Conservation (phyloP, 2,113 vertebrate genomes). For the Plecturocebus donacophilus region DNA sequence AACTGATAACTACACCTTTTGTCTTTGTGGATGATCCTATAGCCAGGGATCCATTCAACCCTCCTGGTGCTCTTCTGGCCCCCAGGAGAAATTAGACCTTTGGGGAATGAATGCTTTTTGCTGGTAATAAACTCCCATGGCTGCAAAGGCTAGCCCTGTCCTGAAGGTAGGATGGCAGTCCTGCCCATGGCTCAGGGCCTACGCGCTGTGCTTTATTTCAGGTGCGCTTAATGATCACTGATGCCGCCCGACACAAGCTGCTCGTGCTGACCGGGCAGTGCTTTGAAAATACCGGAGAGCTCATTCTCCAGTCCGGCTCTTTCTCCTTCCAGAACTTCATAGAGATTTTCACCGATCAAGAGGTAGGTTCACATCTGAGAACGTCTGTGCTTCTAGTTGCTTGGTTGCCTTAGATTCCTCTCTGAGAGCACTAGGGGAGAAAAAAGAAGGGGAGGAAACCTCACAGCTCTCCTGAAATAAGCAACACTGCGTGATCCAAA, state of each 20-base stretch:
- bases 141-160: neutral
- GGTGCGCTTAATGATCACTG: conserved; percentile 97
- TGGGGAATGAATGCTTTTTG: neutral
- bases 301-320: conserved; percentile 96
- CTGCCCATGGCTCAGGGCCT: neutral
- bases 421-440: neutral
- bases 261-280: conserved; percentile 95
- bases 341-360: conserved; percentile 98
- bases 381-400: neutral
- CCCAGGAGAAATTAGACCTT: neutral
- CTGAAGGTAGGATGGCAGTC: fast-evolving
- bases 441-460: neutral
- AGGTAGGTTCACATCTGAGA: conserved; percentile 85
- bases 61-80: no score
- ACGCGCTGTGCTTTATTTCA: conserved; percentile 72
- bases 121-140: neutral
- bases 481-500: neutral
- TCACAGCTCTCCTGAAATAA: neutral
- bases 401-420: neutral
- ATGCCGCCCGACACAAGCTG: conserved; percentile 95
- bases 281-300: conserved; percentile 95
- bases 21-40: neutral
- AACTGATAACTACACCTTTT: neutral
- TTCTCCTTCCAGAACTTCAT: conserved; percentile 99
- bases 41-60: neutral